Evolutionary conservation across 2,888 invertebrate genomes (phyloP).

Genomic region (Drosophila phalerata): DNA sequence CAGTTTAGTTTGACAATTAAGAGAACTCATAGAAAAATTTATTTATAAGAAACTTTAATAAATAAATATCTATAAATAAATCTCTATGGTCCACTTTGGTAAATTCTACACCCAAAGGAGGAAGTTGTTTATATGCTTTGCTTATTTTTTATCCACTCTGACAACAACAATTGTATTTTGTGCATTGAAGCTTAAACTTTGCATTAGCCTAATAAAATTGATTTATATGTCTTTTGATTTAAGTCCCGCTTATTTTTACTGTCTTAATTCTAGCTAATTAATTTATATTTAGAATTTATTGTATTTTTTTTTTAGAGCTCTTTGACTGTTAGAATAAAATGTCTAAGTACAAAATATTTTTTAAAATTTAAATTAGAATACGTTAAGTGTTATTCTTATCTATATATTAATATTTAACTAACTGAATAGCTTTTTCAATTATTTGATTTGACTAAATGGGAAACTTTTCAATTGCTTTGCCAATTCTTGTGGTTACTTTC

Average conservation of each 20-base stretch:
- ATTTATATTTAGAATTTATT: too few species aligned
- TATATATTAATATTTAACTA: too few species aligned
- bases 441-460: background rate
- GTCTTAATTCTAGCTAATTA: too few species aligned
- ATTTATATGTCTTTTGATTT: too few species aligned
- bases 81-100: background rate
- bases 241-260: too few species aligned
- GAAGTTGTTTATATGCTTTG: background rate
- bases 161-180: too few species aligned
- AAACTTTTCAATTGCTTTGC: slow-evolving; percentile 8
- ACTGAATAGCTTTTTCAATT: background rate
- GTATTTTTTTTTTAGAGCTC: too few species aligned
- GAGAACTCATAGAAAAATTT: background rate
- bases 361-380: too few species aligned
- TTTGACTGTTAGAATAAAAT: too few species aligned
- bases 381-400: background rate
- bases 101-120: background rate
- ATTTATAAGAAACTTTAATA: background rate
- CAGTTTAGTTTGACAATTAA: slow-evolving; percentile 20
- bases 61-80: slow-evolving; percentile 7
- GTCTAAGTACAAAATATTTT: too few species aligned
- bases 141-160: background rate
- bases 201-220: too few species aligned
- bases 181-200: too few species aligned
- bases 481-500: slow-evolving; percentile 32